Conservation (phyloP, 1,140 invertebrate genomes). For the Meteorus sp. region DNA sequence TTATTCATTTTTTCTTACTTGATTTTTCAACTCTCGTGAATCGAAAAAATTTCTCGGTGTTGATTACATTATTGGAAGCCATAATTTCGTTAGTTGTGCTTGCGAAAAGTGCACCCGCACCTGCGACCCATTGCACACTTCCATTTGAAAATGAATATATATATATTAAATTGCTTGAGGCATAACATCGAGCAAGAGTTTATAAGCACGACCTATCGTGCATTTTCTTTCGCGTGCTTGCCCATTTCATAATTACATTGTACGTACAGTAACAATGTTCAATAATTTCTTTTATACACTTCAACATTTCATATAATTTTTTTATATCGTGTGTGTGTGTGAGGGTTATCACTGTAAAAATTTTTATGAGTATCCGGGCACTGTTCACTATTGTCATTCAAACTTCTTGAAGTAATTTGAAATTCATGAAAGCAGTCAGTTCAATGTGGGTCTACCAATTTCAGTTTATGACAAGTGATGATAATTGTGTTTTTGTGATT, state of each 20-base stretch:
- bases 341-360: no score
- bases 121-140: slow-evolving; percentile 6
- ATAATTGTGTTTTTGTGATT: no score
- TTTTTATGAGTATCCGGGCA: no score
- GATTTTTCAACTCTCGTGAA: background rate
- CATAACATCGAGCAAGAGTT: slow-evolving; percentile 24
- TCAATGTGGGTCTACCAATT: no score
- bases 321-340: no score
- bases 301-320: no score
- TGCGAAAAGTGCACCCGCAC: slow-evolving; percentile 7
- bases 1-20: background rate
- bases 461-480: no score
- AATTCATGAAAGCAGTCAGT: no score
- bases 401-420: no score
- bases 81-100: slow-evolving; percentile 24
- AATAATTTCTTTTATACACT: slow-evolving; percentile 26
- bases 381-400: no score
- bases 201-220: slow-evolving; percentile 29
- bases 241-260: slow-evolving; percentile 30
- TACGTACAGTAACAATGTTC: slow-evolving; percentile 25
- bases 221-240: slow-evolving; percentile 23
- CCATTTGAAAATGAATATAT: slow-evolving; percentile 18
- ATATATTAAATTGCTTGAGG: slow-evolving; percentile 13
- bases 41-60: background rate
- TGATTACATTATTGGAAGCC: slow-evolving; percentile 13